phyloP scores from a whole-genome alignment of 1,140 invertebrate genomes.

The Hycleus cichorii region DNA sequence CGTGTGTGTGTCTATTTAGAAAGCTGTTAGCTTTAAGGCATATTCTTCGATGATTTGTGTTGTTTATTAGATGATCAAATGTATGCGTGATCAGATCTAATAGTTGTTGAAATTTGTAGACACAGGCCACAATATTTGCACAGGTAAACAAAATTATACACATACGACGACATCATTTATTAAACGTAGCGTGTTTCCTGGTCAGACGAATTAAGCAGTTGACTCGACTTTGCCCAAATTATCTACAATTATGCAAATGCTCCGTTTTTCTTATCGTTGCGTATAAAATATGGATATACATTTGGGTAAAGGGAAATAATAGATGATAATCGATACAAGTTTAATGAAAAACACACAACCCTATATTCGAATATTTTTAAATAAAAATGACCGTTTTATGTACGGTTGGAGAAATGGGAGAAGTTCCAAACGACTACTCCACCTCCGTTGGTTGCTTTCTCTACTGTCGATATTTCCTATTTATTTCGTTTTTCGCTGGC shows the following conservation, averaged over 20 bases:
- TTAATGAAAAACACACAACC: background rate
- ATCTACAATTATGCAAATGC: constrained; percentile 11
- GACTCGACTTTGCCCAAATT: constrained; percentile 5
- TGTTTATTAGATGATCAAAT: no score
- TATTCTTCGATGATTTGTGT: no score
- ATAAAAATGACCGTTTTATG: constrained; percentile 7
- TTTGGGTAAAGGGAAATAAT: no score
- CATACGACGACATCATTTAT: background rate
- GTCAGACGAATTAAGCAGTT: constrained; percentile 7
- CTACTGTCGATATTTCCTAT: constrained; percentile 8
- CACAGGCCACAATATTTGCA: constrained; percentile 7
- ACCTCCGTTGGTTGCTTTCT: background rate
- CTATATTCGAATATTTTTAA: constrained; percentile 6
- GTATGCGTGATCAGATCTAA: background rate
- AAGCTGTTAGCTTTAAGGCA: no score
- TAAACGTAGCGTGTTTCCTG: constrained; percentile 4
- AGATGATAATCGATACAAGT: no score
- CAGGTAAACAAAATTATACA: constrained; percentile 8
- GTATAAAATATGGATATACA: no score
- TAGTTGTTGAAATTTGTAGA: constrained; percentile 5
- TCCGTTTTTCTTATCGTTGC: constrained; percentile 1
- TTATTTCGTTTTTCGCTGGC: background rate
- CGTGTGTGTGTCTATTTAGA: no score
- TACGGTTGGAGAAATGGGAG: background rate
- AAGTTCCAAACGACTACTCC: background rate